Evolutionary conservation across 2,113 vertebrate genomes (phyloP).

Genomic region (Nerophis ophidion): DNA sequence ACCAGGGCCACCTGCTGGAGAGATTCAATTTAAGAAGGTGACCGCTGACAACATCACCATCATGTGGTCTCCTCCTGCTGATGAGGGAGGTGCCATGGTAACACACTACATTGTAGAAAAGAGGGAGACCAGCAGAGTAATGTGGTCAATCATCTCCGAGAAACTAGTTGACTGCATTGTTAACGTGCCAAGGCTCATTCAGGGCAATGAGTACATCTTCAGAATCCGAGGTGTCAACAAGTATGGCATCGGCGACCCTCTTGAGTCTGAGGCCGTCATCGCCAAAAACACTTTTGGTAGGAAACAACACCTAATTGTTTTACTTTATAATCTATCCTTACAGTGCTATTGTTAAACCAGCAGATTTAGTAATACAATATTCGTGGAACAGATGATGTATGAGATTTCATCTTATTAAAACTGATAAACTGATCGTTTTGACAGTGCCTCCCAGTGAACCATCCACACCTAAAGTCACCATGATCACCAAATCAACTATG

Average conservation of each 20-base stretch:
- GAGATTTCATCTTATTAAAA: neutral
- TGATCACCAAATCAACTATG: slow-evolving; percentile 93
- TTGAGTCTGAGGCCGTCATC: slow-evolving; percentile 86
- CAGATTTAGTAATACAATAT: too few species aligned
- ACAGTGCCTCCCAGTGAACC: slow-evolving; percentile 92
- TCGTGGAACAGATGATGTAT: neutral
- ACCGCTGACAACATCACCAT: slow-evolving; percentile 91
- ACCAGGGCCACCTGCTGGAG: slow-evolving; percentile 86
- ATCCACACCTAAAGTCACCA: slow-evolving; percentile 83
- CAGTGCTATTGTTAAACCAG: neutral
- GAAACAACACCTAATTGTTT: slow-evolving; percentile 18
- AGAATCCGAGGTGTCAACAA: slow-evolving; percentile 94
- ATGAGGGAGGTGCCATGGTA: slow-evolving; percentile 90
- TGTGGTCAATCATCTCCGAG: slow-evolving; percentile 95
- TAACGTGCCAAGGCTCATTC: slow-evolving; percentile 89
- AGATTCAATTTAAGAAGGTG: slow-evolving; percentile 91
- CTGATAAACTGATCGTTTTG: slow-evolving; percentile 1
- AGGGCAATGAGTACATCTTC: slow-evolving; percentile 96
- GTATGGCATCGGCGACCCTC: slow-evolving; percentile 87
- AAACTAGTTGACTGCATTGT: slow-evolving; percentile 84
- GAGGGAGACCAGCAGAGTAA: slow-evolving; percentile 88
- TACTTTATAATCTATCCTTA: neutral
- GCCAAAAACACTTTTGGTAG: slow-evolving; percentile 95
- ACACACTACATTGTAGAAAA: slow-evolving; percentile 97
- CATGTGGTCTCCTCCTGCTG: slow-evolving; percentile 85